Conservation (phyloP, 2,888 invertebrate genomes). For the Nemurella pictetii region DNA sequence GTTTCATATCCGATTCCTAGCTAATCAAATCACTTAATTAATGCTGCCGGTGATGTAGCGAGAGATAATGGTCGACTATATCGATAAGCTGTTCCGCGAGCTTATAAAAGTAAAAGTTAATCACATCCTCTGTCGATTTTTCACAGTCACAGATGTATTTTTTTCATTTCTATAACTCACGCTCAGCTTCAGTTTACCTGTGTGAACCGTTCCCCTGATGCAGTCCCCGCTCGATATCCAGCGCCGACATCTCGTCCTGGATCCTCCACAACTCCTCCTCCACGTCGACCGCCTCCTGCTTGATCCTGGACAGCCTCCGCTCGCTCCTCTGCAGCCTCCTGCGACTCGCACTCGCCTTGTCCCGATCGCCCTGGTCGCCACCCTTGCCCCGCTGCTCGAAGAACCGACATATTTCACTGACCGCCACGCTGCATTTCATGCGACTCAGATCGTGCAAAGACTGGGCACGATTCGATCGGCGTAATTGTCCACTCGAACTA, state of each 20-base stretch:
- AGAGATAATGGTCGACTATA: not conserved
- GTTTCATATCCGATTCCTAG: not conserved
- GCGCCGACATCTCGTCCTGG: conserved; percentile 42
- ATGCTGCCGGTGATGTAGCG: not conserved
- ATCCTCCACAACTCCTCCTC: conserved; percentile 43
- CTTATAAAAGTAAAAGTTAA: not conserved
- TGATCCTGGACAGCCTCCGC: conserved; percentile 36
- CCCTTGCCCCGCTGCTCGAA: conserved; percentile 60
- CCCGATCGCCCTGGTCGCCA: not conserved
- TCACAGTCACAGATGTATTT: not conserved
- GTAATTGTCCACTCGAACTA: conserved; percentile 51
- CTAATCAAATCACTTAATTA: not conserved
- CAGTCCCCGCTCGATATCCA: conserved; percentile 37
- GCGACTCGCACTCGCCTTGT: conserved; percentile 12
- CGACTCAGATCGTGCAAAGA: conserved; percentile 66
- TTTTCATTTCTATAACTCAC: not conserved
- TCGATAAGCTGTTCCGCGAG: not conserved
- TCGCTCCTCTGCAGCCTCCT: conserved; percentile 37
- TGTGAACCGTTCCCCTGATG: not conserved
- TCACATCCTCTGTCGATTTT: not conserved
- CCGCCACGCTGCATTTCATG: conserved; percentile 46
- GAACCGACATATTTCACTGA: conserved; percentile 70
- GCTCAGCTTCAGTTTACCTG: too few relatives aligned
- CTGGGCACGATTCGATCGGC: conserved; percentile 60
- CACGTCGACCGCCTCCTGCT: conserved; percentile 38